Base-by-base conservation (phyloP, 2,797 vertebrate genomes). In the Setipinna tenuifilis region DNA sequence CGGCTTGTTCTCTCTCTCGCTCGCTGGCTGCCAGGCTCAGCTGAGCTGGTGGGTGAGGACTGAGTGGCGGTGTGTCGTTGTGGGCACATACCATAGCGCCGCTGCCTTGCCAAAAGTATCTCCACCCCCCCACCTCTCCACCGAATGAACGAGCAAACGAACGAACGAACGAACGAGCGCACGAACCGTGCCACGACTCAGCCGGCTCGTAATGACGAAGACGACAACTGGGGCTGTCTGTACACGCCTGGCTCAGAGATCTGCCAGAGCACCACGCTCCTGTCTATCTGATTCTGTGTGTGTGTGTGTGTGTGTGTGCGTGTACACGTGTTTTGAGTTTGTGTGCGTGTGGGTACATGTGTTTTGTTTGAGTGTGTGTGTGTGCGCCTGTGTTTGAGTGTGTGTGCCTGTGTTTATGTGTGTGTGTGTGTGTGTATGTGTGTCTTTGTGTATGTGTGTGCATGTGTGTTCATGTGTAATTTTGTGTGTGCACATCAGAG, bases 301-400 rank as follows among this genome's bases (percentile, higher is more conserved):
- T 68, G 62, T 31, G 25, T 71, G 65, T 75, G 31, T 65, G 61
- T 25, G 6, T 65, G 61, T 11, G n/a, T 23, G n/a, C 7, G n/a
- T 23, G 61, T 54, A 14, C 21, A 3, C 11, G 61, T 65, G n/a
- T 6, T 23, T 23, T 35, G 65, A 31, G 23, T 68, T 41, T 41
- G 62, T 28, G 25, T 71, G 65, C 25, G 0, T 19, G 17, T 59
- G 58, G 21, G 19, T 59, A 21, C 17, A 16, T 17, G 31, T 78
- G 71, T 35, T 2, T 21, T 78, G 71, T 35, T 2, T 21, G 68
- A 41, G 16, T 75, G 31, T 75, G 68, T 75, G 68, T 41, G 16
- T 75, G 31, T 41, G 68, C 41, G 71, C 44, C 31, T 94, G 93
- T 94, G 50, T 54, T 2, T 54, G 61, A 10, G 6, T 25, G 61